Percentiles rank a stretch among this genome's conserved stretches.
Conservation (phyloP, 2,888 invertebrate genomes). For the Noctua janthina region DNA sequence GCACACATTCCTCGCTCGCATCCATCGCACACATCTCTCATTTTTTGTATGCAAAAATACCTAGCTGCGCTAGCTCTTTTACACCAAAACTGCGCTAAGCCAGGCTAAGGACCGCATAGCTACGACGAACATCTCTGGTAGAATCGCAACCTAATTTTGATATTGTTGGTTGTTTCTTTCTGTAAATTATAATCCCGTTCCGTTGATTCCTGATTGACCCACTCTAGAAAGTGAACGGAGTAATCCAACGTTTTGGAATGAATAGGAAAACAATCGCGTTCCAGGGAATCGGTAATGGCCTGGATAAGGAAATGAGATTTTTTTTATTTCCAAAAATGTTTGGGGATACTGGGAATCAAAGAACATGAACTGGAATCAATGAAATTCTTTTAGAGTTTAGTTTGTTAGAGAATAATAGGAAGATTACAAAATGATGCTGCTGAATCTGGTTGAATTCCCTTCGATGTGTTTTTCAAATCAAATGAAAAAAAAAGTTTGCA, state of each 20-base stretch:
- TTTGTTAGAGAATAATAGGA: not conserved
- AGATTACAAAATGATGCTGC: not conserved
- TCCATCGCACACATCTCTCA: not conserved
- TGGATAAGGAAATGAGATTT: slow-evolving; percentile 46
- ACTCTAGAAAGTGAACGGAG: slow-evolving; percentile 35
- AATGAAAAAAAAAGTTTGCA: no score
- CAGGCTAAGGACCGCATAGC: not conserved
- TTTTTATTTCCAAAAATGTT: slow-evolving; percentile 22
- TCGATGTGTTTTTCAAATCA: not conserved
- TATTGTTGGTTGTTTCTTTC: slow-evolving; percentile 34
- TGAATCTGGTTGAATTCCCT: not conserved
- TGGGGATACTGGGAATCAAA: not conserved
- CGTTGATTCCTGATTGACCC: slow-evolving; percentile 45
- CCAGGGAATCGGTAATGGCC: slow-evolving; percentile 46
- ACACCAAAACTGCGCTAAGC: not conserved
- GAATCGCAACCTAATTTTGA: slow-evolving; percentile 31
- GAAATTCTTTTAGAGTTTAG: not conserved
- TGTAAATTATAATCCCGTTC: slow-evolving; percentile 37
- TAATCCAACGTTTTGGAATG: slow-evolving; percentile 45
- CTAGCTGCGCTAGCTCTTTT: not conserved
- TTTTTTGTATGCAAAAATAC: not conserved
- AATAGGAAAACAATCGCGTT: slow-evolving; percentile 43
- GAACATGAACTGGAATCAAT: slow-evolving; percentile 1
- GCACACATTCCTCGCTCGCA: not conserved
- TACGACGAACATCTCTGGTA: not conserved